phyloP scores from a whole-genome alignment of 2,888 invertebrate species.

The Zeuzera pyrina region DNA sequence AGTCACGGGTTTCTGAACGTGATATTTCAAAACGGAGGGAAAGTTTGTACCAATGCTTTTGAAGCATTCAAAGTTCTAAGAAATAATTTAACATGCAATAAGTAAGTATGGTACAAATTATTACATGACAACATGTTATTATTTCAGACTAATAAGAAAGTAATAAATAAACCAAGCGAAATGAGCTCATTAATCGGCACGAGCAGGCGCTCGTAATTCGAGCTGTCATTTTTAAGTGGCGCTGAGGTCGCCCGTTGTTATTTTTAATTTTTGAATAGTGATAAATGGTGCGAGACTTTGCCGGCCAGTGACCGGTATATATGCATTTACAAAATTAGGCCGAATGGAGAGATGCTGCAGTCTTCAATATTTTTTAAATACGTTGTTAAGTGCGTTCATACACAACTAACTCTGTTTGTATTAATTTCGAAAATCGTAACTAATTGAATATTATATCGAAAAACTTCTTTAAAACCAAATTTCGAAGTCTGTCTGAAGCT shows the following conservation, averaged over 20 bases:
- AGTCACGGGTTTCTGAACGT: slow-evolving; percentile 9
- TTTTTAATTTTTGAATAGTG: slow-evolving; percentile 30
- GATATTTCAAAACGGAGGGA: neutral
- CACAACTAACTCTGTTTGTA: no score
- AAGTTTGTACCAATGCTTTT: no score
- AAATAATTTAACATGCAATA: slow-evolving; percentile 12
- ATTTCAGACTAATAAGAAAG: slow-evolving; percentile 39
- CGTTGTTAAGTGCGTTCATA: neutral
- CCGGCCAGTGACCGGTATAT: slow-evolving; percentile 20
- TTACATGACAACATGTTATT: slow-evolving; percentile 22
- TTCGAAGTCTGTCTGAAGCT: no score
- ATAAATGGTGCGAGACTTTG: slow-evolving; percentile 26
- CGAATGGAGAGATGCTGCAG: slow-evolving; percentile 20
- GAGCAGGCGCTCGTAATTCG: slow-evolving; percentile 44
- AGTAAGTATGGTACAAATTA: slow-evolving; percentile 27
- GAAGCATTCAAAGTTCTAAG: neutral
- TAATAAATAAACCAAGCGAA: slow-evolving; percentile 58
- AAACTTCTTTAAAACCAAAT: no score
- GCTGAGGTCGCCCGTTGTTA: slow-evolving; percentile 24
- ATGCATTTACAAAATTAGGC: slow-evolving; percentile 23
- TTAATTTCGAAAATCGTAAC: no score
- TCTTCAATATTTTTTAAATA: slow-evolving; percentile 5
- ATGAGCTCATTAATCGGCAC: slow-evolving; percentile 56
- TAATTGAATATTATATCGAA: no score
- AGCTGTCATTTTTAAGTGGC: slow-evolving; percentile 51